phyloP scores from a whole-genome alignment of 2,888 invertebrate species.

The Bhutanitis thaidina region DNA sequence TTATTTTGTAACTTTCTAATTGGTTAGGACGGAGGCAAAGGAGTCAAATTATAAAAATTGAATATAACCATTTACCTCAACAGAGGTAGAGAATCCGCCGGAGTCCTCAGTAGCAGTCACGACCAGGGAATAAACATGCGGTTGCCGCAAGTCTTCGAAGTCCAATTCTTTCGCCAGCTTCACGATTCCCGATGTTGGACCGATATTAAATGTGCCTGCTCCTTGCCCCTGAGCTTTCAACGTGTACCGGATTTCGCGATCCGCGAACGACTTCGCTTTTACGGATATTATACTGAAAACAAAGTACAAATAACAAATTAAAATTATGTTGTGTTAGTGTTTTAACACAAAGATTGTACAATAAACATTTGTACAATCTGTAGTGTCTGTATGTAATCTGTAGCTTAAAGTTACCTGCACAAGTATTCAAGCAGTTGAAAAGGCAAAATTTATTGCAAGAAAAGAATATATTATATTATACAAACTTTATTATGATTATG shows the following conservation, averaged over 20 bases:
- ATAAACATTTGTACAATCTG: too few relatives aligned
- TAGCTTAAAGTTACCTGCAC: too few relatives aligned
- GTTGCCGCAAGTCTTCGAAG: constrained; percentile 96
- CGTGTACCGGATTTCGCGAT: constrained; percentile 97
- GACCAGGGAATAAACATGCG: constrained; percentile 94
- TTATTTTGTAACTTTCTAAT: too few relatives aligned
- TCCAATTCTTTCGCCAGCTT: constrained; percentile 97
- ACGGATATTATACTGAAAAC: constrained; percentile 94
- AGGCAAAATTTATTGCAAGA: too few relatives aligned
- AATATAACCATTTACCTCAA: constrained; percentile 83
- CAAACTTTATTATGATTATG: too few relatives aligned
- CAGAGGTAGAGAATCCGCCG: constrained; percentile 97
- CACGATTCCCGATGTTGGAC: constrained; percentile 95
- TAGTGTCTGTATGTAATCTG: too few relatives aligned
- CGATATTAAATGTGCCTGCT: constrained; percentile 96
- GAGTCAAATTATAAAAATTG: not conserved
- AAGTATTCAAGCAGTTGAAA: too few relatives aligned
- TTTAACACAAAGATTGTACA: too few relatives aligned
- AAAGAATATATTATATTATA: too few relatives aligned
- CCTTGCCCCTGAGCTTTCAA: constrained; percentile 96
- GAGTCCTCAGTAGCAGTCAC: constrained; percentile 98
- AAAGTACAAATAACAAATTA: not conserved
- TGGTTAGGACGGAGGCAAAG: too few relatives aligned
- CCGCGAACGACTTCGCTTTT: constrained; percentile 98
- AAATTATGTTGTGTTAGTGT: not conserved